Percentiles rank a stretch among this genome's conserved stretches.
Conservation (phyloP, 2,888 invertebrate genomes). For the Gastrophysa polygoni region DNA sequence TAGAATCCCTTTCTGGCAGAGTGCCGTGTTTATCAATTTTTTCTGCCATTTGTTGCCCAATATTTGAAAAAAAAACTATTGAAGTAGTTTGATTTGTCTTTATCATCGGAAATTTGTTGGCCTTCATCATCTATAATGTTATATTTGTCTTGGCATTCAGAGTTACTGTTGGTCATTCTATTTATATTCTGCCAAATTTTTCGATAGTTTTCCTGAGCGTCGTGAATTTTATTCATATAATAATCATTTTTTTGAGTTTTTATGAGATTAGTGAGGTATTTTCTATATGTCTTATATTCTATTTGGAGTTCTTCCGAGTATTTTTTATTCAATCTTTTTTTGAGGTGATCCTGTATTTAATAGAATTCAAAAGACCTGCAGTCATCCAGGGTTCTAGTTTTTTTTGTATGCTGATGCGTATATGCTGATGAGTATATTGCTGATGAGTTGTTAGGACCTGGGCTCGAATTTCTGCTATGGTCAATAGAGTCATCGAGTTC, state of each 20-base stretch:
- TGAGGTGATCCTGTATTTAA: neutral
- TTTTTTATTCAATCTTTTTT: neutral
- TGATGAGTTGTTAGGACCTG: constrained; percentile 18
- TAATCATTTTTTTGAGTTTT: neutral
- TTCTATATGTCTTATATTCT: neutral
- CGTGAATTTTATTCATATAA: neutral
- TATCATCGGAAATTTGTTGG: neutral
- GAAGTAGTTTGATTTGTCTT: neutral
- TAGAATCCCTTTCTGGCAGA: neutral
- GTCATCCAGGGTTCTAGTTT: neutral
- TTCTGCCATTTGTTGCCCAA: neutral
- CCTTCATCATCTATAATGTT: neutral
- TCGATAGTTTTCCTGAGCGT: neutral
- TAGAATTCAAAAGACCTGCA: neutral
- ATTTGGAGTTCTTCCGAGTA: neutral
- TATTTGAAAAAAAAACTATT: neutral
- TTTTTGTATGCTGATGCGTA: no score
- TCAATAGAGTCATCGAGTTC: constrained; percentile 22
- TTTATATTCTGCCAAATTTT: neutral
- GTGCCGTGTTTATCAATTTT: neutral
- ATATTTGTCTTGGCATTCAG: neutral
- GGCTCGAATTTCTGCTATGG: constrained; percentile 12
- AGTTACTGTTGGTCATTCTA: neutral
- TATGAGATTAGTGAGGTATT: constrained; percentile 2
- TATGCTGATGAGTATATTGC: no score